These are phyloP conservation scores for Microctonus aethiopoides DNA, from an alignment of 2,888 invertebrate species.

Conservation along the genomic window DNA sequence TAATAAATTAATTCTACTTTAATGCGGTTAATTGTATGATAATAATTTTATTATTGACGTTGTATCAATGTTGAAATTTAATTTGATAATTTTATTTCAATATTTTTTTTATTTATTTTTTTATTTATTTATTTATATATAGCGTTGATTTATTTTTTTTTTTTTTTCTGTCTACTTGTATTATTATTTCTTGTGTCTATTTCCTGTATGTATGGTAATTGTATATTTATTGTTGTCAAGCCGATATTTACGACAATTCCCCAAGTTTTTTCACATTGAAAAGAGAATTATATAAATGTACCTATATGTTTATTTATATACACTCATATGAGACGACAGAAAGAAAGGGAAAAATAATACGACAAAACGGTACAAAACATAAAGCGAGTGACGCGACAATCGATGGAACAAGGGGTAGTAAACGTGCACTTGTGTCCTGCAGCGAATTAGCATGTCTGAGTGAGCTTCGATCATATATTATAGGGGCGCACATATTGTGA, in stretches of 20 bases:
- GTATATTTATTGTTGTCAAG: slow-evolving; percentile 8
- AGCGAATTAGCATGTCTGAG: slow-evolving; percentile 65
- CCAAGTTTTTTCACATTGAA: slow-evolving; percentile 50
- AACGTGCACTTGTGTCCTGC: slow-evolving; percentile 45
- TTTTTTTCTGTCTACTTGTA: too few species aligned
- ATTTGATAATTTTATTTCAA: too few species aligned
- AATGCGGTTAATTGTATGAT: too few species aligned
- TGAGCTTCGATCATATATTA: slow-evolving; percentile 45
- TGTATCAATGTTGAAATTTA: too few species aligned
- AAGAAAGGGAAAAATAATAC: slow-evolving; percentile 25
- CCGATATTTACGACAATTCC: slow-evolving; percentile 46
- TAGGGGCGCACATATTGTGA: background rate
- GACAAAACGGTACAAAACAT: slow-evolving; percentile 20
- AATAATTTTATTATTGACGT: too few species aligned
- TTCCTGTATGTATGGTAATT: background rate
- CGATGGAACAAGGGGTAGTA: slow-evolving; percentile 33
- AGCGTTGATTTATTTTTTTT: too few species aligned
- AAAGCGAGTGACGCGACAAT: slow-evolving; percentile 20
- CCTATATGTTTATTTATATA: too few species aligned
- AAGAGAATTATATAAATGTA: too few species aligned
- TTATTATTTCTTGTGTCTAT: background rate
- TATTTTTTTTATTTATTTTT: too few species aligned
- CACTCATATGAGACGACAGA: slow-evolving; percentile 23
- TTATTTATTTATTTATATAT: too few species aligned
- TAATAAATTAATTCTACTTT: too few species aligned